Evolutionary conservation across 2,113 vertebrate species (phyloP).

Genomic region (Alces alces): DNA sequence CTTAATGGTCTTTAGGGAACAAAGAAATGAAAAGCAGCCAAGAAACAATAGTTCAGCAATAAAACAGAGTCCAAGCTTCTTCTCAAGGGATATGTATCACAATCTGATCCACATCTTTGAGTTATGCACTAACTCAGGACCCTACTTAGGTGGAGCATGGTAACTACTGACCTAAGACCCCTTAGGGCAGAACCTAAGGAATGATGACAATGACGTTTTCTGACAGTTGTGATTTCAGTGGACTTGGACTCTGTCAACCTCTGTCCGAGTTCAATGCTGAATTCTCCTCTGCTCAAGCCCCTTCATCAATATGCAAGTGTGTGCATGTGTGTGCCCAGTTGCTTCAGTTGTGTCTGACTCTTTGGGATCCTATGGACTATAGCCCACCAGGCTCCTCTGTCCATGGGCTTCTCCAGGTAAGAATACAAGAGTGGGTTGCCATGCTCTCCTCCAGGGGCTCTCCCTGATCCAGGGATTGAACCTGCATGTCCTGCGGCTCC

Average conservation of each 20-base stretch:
- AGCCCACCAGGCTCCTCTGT: background rate
- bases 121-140: background rate
- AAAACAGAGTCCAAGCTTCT: background rate
- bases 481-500: background rate
- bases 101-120: background rate
- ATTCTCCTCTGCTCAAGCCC: background rate
- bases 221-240: background rate
- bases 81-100: background rate
- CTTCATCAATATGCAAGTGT: background rate
- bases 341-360: background rate
- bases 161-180: background rate
- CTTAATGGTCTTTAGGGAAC: background rate
- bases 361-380: background rate
- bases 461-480: background rate
- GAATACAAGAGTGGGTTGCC: background rate
- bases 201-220: too few relatives aligned
- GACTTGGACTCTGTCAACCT: background rate
- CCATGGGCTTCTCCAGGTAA: background rate
- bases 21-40: background rate
- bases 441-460: background rate
- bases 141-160: background rate
- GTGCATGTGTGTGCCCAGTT: fast-evolving
- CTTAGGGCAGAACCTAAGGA: background rate
- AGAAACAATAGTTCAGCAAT: background rate
- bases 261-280: background rate